phyloP scores from a whole-genome alignment of 1,140 invertebrate species.

The Ostrea edulis region DNA sequence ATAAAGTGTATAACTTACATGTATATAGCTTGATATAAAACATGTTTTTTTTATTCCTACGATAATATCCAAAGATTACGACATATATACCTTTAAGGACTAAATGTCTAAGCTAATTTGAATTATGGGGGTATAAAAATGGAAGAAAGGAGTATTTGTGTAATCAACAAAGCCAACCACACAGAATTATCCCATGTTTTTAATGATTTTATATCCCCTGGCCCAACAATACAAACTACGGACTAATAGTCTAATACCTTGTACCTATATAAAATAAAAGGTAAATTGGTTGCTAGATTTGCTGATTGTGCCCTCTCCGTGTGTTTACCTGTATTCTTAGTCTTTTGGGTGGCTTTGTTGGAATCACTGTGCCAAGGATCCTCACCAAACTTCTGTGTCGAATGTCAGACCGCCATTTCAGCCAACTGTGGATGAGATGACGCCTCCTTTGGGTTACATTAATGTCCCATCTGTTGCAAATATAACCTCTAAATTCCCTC shows the following conservation, averaged over 20 bases:
- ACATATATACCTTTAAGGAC: no score
- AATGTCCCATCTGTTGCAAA: constrained; percentile 40
- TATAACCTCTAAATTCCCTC: not conserved
- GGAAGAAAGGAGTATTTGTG: no score
- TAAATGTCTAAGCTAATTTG: no score
- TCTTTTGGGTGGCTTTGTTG: constrained; percentile 56
- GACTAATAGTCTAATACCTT: not conserved
- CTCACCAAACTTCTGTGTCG: constrained; percentile 61
- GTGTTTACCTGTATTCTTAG: constrained; percentile 62
- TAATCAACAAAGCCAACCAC: not conserved
- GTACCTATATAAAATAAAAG: no score
- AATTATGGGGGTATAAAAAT: no score
- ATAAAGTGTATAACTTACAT: no score
- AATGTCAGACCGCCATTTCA: constrained; percentile 52
- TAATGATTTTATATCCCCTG: no score
- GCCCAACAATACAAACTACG: not conserved
- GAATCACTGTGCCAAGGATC: constrained; percentile 58
- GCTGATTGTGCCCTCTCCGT: not conserved
- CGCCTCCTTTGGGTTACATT: constrained; percentile 25
- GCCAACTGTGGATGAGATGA: constrained; percentile 1
- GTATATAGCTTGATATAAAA: no score
- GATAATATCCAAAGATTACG: no score
- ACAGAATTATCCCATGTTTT: no score
- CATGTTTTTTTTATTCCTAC: no score
- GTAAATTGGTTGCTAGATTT: not conserved